Evolutionary conservation across 2,797 vertebrate species (phyloP), one percentile per base, ranked within the genome.

Genomic region (Notolepis coatsorum): DNA sequence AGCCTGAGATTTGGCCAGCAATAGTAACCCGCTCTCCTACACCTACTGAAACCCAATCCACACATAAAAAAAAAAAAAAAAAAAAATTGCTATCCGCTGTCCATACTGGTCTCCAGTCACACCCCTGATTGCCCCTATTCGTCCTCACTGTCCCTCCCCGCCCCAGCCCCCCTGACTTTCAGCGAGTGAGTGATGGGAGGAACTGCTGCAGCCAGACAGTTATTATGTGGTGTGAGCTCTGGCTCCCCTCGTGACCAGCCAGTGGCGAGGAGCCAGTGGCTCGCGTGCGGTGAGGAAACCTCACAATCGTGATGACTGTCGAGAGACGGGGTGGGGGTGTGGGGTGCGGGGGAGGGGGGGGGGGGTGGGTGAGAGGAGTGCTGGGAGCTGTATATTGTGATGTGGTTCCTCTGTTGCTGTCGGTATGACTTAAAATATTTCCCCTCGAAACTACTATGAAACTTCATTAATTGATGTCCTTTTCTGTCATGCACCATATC

Each of bases 151-250:
- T 77, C 28, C 12, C 76, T 82, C 43, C 81, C 61, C n/a, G n/a
- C n/a, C n/a, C 69, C 84, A 91, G 61, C 92, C 88, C 75, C 90
- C 93, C 68, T 93, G 93, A 68, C 91, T 91, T 74, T 0, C 74
- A 93, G 68, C 89, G 92, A 21, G 66, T 74, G 41, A 88, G 62
- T 89, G 87, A 84, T 84, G 79, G 71, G 79, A 87, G 81, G 80
- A 87, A 88, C 77, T 81, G 74, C 74, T 82, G 58, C 56, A 88
- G 80, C 81, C 88, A 86, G 85, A 88, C 85, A 80, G 82, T 77
- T 79, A 89, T 91, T 88, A 91, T 90, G 89, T 85, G 88, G 86
- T 84, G 84, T 84, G 85, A 88, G 87, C 80, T 81, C 87, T 89
- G 85, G 86, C 86, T 87, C 87, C 20, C 37, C 13, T 17, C 53